phyloP scores from a whole-genome alignment of 92 coral and sea anemone genomes.

The Epizoanthus scotinus region DNA sequence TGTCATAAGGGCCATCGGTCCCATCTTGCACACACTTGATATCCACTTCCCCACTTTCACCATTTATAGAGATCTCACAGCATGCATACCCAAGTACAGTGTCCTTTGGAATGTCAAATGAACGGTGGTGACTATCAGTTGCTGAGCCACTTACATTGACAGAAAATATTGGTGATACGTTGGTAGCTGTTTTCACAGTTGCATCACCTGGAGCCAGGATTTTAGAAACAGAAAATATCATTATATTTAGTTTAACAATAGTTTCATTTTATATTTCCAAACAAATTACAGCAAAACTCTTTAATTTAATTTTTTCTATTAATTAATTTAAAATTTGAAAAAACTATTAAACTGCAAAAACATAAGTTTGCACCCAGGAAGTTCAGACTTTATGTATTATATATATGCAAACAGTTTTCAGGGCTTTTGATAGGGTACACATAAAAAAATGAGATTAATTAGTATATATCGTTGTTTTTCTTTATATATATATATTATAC shows the following conservation, averaged over 20 bases:
- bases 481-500: too few species aligned
- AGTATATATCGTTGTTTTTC: too few species aligned
- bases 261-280: background rate
- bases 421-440: too few species aligned
- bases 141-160: conserved; percentile 68
- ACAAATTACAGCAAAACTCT: too few species aligned
- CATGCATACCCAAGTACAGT: conserved; percentile 89
- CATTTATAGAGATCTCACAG: conserved; percentile 57
- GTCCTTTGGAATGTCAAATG: conserved; percentile 77
- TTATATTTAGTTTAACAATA: background rate
- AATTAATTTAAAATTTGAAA: too few species aligned
- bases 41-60: conserved; percentile 67
- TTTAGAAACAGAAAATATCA: background rate
- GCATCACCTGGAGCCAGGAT: conserved; percentile 57
- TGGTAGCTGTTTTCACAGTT: conserved; percentile 47
- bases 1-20: conserved; percentile 65
- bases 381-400: too few species aligned
- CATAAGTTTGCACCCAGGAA: too few species aligned
- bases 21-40: conserved; percentile 63
- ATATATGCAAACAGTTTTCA: too few species aligned
- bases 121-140: conserved; percentile 71
- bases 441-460: too few species aligned
- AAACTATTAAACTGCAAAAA: too few species aligned
- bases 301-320: too few species aligned
- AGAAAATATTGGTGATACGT: conserved; percentile 46